Percentiles rank a stretch among this genome's conserved stretches.
These are phyloP conservation scores for Apamea monoglypha DNA, from an alignment of 2,888 invertebrate species.

Conservation along the genomic window DNA sequence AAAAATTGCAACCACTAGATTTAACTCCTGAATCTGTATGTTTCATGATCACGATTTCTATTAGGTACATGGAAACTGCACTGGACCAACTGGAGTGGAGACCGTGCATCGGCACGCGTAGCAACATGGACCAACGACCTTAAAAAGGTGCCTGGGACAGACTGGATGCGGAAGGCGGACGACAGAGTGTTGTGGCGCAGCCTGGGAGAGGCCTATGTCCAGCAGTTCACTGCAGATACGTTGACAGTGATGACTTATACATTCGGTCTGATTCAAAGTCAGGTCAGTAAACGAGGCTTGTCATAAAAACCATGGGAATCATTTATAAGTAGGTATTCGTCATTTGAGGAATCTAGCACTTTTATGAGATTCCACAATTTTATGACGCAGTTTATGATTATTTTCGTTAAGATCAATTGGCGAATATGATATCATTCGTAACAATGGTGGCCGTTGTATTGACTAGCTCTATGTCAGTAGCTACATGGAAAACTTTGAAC, in stretches of 20 bases:
- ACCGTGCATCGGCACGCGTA: background rate
- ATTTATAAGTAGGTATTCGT: conserved; percentile 19
- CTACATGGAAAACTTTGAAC: background rate
- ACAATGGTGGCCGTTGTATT: background rate
- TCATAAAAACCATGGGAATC: conserved; percentile 28
- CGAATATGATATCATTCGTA: conserved; percentile 22
- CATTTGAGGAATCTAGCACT: conserved; percentile 34
- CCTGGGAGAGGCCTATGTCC: background rate
- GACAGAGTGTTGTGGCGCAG: background rate
- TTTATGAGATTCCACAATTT: conserved; percentile 26
- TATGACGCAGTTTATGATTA: conserved; percentile 19
- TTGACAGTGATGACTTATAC: background rate
- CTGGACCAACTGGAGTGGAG: background rate
- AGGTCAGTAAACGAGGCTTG: background rate
- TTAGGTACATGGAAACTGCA: background rate
- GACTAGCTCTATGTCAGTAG: background rate
- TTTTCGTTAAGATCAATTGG: conserved; percentile 30
- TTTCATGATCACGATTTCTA: background rate
- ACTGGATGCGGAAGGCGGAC: no score
- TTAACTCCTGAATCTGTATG: background rate
- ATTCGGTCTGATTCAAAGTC: conserved; percentile 18
- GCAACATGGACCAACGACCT: background rate
- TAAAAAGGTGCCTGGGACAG: no score
- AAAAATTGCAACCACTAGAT: background rate
- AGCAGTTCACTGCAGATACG: background rate